phyloP scores from a whole-genome alignment of 2,888 invertebrate genomes.

The Pemphredon lugubris region DNA sequence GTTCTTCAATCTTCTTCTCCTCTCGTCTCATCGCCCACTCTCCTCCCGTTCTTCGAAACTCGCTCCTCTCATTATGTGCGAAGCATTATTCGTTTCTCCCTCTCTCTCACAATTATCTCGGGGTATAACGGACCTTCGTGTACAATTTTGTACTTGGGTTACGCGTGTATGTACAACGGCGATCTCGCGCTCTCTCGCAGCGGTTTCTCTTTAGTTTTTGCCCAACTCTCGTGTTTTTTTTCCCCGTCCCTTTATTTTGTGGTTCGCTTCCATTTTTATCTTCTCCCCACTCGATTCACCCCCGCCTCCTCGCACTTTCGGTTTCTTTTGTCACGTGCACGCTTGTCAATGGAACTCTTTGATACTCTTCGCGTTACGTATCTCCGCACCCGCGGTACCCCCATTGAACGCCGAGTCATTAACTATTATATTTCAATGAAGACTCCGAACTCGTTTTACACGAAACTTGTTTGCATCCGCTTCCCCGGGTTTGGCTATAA shows the following conservation, averaged over 20 bases:
- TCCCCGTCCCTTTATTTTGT: conserved; percentile 21
- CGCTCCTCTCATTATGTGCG: conserved; percentile 49
- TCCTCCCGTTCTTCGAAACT: conserved; percentile 32
- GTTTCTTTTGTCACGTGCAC: too few species aligned
- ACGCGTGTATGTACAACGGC: conserved; percentile 28
- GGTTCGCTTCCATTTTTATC: too few species aligned
- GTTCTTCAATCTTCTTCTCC: conserved; percentile 1
- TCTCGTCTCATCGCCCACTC: conserved; percentile 18
- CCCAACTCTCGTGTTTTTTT: conserved; percentile 1
- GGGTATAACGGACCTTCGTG: conserved; percentile 14
- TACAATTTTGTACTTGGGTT: conserved; percentile 40
- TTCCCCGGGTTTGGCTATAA: conserved; percentile 11
- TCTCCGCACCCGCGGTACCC: too few species aligned
- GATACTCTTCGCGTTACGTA: too few species aligned
- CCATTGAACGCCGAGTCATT: conserved; percentile 15
- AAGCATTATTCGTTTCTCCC: conserved; percentile 43
- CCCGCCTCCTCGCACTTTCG: background rate
- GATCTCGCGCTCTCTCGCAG: conserved; percentile 18
- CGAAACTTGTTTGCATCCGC: conserved; percentile 23
- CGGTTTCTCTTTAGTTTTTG: conserved; percentile 24
- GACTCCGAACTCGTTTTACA: conserved; percentile 36
- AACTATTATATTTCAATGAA: conserved; percentile 42
- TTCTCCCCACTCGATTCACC: background rate
- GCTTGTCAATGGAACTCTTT: too few species aligned
- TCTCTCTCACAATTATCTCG: conserved; percentile 1